Percentiles rank a stretch among this genome's conserved stretches.
Evolutionary conservation across 2,113 vertebrate genomes (phyloP).

Genomic region (Burhinus oedicnemus): DNA sequence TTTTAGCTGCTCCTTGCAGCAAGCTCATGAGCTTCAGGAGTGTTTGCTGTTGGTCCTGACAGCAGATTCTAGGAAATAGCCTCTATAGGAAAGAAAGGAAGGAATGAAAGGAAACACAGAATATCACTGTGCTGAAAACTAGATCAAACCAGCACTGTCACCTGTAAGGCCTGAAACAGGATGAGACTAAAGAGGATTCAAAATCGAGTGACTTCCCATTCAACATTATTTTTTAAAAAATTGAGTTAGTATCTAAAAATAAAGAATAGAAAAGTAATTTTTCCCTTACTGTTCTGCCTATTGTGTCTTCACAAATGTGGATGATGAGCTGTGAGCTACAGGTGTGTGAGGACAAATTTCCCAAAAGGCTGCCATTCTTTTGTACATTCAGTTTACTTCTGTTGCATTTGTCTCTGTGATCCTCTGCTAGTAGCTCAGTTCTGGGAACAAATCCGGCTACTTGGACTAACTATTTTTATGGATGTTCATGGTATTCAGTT

Average conservation of each 20-base stretch:
- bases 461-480: neutral
- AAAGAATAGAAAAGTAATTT: neutral
- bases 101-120: neutral
- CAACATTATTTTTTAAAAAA: neutral
- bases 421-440: neutral
- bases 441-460: neutral
- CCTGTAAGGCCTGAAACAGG: neutral
- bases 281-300: neutral
- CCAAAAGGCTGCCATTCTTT: neutral
- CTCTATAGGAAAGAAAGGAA: neutral
- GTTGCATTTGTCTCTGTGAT: neutral
- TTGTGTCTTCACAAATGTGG: slow-evolving; percentile 35
- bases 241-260: neutral
- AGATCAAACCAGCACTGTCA: neutral
- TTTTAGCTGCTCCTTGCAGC: neutral
- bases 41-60: neutral
- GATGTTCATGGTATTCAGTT: neutral
- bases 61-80: neutral
- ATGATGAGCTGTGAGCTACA: slow-evolving; percentile 32
- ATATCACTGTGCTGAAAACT: neutral
- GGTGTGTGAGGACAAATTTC: neutral
- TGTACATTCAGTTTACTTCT: neutral
- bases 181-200: neutral
- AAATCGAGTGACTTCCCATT: neutral
- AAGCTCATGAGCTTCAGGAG: neutral